Evolutionary conservation across 1,140 invertebrate species (phyloP).

Genomic region (Forficula auricularia): DNA sequence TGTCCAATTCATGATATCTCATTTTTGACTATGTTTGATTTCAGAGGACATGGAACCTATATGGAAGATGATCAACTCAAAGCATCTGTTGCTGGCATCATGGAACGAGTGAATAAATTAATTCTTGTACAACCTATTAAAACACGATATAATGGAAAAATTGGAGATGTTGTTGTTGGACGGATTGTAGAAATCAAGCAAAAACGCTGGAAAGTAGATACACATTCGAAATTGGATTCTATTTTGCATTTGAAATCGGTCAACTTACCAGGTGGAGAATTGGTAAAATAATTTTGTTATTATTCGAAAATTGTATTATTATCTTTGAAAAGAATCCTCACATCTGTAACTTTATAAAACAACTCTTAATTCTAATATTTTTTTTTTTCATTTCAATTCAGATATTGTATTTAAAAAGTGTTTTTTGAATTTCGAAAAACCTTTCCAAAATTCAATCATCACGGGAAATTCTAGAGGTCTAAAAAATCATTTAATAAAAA

Average conservation of each 20-base stretch:
- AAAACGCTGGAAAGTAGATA: constrained; percentile 90
- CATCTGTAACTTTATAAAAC: no score
- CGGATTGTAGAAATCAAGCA: constrained; percentile 81
- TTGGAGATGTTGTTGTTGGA: constrained; percentile 93
- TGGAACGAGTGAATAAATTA: constrained; percentile 88
- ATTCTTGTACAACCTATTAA: constrained; percentile 81
- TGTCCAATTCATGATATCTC: constrained; percentile 4
- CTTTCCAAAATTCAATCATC: no score
- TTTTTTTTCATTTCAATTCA: no score
- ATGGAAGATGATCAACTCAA: constrained; percentile 57
- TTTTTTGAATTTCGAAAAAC: no score
- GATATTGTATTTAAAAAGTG: no score
- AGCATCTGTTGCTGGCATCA: constrained; percentile 82
- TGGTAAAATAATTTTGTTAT: constrained; percentile 39
- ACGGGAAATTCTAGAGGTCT: no score
- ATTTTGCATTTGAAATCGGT: constrained; percentile 79
- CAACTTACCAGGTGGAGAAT: constrained; percentile 91
- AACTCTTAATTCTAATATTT: no score
- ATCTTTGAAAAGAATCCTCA: no score
- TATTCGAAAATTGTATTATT: no score
- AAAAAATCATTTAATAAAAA: no score
- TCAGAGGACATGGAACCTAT: constrained; percentile 93
- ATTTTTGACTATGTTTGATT: no score
- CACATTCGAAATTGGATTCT: constrained; percentile 77
- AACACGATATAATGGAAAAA: constrained; percentile 78